A percentile compares a stretch with the other conserved stretches of the same genome.
These are phyloP conservation scores for Pontoporia blainvillei DNA, from an alignment of 2,113 vertebrate species.

Conservation along the genomic window DNA sequence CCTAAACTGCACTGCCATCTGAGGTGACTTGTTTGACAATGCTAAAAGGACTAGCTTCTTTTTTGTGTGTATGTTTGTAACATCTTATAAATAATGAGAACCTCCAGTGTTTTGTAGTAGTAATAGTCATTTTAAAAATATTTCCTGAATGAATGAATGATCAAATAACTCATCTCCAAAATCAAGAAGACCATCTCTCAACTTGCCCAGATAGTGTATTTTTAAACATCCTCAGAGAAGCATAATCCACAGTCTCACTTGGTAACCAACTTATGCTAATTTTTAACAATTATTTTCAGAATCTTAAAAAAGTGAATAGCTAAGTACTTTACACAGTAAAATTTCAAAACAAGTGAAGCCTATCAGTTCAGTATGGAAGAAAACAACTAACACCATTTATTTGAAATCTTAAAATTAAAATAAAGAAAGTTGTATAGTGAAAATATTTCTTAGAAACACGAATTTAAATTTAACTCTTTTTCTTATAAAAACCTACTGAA, in stretches of 20 bases:
- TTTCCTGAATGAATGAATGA: not conserved
- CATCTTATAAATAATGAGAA: not conserved
- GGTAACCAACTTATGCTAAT: not conserved
- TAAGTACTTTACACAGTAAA: not conserved
- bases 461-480: not conserved
- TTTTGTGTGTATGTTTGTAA: not conserved
- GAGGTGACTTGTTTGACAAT: not conserved
- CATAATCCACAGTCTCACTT: not conserved
- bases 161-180: not conserved
- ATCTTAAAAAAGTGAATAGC: not conserved
- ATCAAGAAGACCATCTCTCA: not conserved
- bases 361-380: not conserved
- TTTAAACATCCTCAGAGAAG: not conserved
- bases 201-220: not conserved
- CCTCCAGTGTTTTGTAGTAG: not conserved
- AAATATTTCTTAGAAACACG: constrained; percentile 6
- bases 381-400: not conserved
- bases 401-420: not conserved
- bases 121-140: not conserved
- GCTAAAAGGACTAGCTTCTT: not conserved
- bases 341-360: not conserved
- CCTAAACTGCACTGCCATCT: not conserved
- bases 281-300: not conserved
- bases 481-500: not conserved
- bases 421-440: not conserved